phyloP scores from a whole-genome alignment of 2,888 invertebrate species.

The Holacanthella duospinosa region DNA sequence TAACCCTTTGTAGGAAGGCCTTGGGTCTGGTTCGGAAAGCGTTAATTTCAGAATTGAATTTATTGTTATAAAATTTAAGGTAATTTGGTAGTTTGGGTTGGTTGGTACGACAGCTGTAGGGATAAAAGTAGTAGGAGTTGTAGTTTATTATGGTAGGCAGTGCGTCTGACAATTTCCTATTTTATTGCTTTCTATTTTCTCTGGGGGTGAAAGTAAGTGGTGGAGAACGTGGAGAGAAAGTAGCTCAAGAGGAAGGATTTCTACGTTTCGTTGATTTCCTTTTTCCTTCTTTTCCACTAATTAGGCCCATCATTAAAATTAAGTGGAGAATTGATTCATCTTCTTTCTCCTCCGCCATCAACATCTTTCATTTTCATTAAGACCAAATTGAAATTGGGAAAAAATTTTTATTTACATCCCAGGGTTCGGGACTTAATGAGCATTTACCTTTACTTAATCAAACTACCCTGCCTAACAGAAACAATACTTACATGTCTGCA shows the following conservation, averaged over 20 bases:
- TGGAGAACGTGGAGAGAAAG: not conserved
- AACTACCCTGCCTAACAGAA: not conserved
- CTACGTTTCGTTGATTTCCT: slow-evolving; percentile 1
- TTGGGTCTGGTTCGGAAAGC: too few species aligned
- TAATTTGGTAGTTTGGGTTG: too few species aligned
- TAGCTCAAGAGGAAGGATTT: not conserved
- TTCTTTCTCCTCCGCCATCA: not conserved
- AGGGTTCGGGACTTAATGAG: not conserved
- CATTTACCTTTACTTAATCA: not conserved
- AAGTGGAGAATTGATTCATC: slow-evolving; percentile 2
- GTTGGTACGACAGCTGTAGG: too few species aligned
- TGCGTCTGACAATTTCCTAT: slow-evolving; percentile 1
- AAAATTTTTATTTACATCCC: not conserved
- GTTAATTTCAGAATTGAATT: not conserved
- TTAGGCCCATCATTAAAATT: slow-evolving; percentile 5
- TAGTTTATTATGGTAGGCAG: not conserved
- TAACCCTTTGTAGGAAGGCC: not conserved
- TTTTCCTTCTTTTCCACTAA: not conserved
- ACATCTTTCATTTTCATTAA: slow-evolving; percentile 2
- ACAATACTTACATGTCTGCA: too few species aligned
- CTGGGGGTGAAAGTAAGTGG: not conserved
- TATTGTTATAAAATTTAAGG: not conserved
- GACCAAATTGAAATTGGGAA: slow-evolving; percentile 1
- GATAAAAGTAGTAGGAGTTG: too few species aligned
- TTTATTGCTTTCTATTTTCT: not conserved